phyloP scores from a whole-genome alignment of 64 coral and sea anemone species.

The Porites lutea region DNA sequence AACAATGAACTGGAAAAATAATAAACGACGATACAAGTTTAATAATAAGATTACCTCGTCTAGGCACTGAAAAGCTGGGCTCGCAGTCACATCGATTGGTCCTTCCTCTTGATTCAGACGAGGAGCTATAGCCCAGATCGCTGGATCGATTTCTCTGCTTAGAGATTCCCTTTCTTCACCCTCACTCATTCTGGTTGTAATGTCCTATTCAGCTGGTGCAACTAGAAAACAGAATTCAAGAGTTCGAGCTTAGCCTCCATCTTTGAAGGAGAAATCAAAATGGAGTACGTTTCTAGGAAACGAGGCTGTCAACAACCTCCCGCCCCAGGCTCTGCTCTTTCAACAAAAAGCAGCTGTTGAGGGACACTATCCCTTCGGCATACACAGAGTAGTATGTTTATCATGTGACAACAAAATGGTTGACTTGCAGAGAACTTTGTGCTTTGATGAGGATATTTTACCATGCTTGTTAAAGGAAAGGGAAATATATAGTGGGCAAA shows the following conservation, averaged over 20 bases:
- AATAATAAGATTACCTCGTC: constrained; percentile 78
- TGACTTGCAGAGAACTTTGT: constrained; percentile 74
- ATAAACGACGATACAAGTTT: not conserved
- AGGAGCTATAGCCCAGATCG: constrained; percentile 96
- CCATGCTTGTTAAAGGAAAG: constrained; percentile 76
- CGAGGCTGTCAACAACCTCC: not conserved
- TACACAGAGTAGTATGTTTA: not conserved
- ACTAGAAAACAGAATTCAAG: constrained; percentile 5
- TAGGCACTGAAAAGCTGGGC: constrained; percentile 98
- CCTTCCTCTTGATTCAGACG: constrained; percentile 96
- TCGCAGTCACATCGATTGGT: constrained; percentile 90
- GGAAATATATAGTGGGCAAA: constrained; percentile 51
- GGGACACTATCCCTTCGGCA: not conserved
- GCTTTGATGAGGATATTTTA: constrained; percentile 84
- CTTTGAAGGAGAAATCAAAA: not conserved
- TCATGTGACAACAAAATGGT: constrained; percentile 42
- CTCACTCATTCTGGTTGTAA: constrained; percentile 74
- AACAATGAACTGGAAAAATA: not conserved
- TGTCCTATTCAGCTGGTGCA: not conserved
- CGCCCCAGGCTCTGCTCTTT: not conserved
- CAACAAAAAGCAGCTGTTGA: not conserved
- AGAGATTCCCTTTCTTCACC: constrained; percentile 87
- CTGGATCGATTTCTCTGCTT: constrained; percentile 75
- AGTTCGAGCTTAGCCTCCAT: not conserved
- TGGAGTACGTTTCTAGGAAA: constrained; percentile 49